A percentile compares a stretch with the other conserved stretches of the same genome.
phyloP scores from a whole-genome alignment of 2,113 vertebrate species.

The Sphyrna mokarran region DNA sequence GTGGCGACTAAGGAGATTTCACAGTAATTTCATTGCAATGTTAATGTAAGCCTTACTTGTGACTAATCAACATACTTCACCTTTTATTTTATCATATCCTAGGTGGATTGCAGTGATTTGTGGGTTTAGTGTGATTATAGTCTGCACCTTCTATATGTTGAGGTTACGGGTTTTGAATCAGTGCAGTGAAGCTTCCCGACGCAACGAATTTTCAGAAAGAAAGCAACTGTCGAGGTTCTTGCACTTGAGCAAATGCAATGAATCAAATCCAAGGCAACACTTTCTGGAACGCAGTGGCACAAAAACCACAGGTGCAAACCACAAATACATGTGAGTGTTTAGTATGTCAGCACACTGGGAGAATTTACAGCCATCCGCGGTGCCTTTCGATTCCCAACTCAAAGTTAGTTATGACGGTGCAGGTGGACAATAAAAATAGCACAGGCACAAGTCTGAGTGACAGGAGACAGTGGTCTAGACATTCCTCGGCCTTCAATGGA shows the following conservation, averaged over 20 bases:
- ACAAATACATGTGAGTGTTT: background rate
- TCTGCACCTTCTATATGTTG: background rate
- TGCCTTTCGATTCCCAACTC: background rate
- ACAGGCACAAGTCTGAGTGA: background rate
- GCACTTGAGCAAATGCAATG: background rate
- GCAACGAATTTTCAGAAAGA: background rate
- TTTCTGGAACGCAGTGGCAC: background rate
- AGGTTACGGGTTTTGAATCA: background rate
- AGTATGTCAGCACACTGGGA: background rate
- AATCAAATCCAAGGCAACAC: background rate
- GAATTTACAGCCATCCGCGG: background rate
- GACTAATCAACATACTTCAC: too few relatives aligned
- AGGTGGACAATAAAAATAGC: slow-evolving; percentile 1
- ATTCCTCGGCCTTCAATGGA: background rate
- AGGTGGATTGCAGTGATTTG: background rate
- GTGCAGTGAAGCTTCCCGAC: background rate
- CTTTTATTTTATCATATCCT: background rate
- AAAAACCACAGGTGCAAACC: background rate
- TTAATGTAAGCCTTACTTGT: too few relatives aligned
- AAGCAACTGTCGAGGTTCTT: background rate
- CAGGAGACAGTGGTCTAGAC: background rate
- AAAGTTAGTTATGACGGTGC: background rate
- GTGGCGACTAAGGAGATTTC: too few relatives aligned
- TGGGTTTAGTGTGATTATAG: background rate
- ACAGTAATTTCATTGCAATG: too few relatives aligned